Evolutionary conservation across 2,113 vertebrate species (phyloP).

Genomic region (Lepisosteus oculatus): DNA sequence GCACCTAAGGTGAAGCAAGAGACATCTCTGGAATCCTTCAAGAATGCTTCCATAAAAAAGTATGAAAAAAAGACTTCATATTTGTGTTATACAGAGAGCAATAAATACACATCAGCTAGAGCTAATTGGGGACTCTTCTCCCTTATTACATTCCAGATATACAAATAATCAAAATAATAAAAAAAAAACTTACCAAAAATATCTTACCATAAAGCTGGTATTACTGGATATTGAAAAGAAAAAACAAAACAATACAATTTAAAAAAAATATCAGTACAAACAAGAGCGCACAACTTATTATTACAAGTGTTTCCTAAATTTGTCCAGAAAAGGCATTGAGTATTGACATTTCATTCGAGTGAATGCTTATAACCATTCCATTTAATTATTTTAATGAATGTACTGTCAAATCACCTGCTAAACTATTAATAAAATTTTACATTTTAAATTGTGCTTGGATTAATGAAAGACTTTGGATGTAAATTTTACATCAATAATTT

Average conservation of each 20-base stretch:
- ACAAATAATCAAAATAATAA: constrained; percentile 58
- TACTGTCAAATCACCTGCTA: too few relatives aligned
- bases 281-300: too few relatives aligned
- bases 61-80: background rate
- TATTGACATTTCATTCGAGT: constrained; percentile 11
- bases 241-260: background rate
- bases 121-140: constrained; percentile 57
- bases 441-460: too few relatives aligned
- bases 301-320: too few relatives aligned
- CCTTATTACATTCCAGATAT: constrained; percentile 62
- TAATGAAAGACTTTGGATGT: too few relatives aligned
- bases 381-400: too few relatives aligned
- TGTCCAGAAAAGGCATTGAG: background rate
- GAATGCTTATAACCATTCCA: background rate
- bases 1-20: constrained; percentile 67
- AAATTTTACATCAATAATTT: too few relatives aligned
- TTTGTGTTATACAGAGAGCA: constrained; percentile 42
- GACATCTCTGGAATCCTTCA: background rate
- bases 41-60: background rate
- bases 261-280: too few relatives aligned
- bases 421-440: too few relatives aligned
- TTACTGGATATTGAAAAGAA: constrained; percentile 15
- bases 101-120: constrained; percentile 65
- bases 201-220: constrained; percentile 14
- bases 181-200: constrained; percentile 33